These are phyloP conservation scores for Drosophila dunni DNA, from an alignment of 1,140 invertebrate genomes.

Conservation along the genomic window DNA sequence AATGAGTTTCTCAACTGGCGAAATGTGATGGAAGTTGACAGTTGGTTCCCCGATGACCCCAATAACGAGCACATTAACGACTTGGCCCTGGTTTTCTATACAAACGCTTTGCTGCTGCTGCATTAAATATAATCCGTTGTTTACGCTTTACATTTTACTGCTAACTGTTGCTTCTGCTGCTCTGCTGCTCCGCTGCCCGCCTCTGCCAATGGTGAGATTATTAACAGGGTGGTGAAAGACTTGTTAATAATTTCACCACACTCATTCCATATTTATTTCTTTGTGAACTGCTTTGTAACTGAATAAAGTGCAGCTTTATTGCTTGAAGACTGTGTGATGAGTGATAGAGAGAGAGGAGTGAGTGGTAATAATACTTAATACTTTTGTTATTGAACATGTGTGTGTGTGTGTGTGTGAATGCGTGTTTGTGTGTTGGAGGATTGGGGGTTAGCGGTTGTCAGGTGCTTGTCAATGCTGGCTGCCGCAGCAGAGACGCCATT, in stretches of 20 bases:
- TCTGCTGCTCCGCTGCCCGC: background rate
- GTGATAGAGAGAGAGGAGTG: constrained; percentile 18
- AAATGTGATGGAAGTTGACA: constrained; percentile 72
- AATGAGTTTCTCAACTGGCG: constrained; percentile 80
- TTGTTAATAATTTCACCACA: too few species aligned
- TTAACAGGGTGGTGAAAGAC: too few species aligned
- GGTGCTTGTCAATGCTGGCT: constrained; percentile 16
- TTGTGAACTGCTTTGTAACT: constrained; percentile 45
- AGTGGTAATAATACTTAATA: constrained; percentile 50
- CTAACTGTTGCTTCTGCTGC: constrained; percentile 39
- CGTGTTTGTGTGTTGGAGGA: background rate
- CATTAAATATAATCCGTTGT: constrained; percentile 40
- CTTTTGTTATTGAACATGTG: constrained; percentile 69
- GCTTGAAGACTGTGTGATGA: constrained; percentile 57
- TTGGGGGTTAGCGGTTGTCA: background rate
- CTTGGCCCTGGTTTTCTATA: constrained; percentile 68
- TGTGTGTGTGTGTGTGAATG: background rate
- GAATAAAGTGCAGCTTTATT: constrained; percentile 70
- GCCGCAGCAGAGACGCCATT: constrained; percentile 56
- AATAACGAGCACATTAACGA: constrained; percentile 64
- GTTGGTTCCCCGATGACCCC: constrained; percentile 52
- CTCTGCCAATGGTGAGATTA: too few species aligned
- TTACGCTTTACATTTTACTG: constrained; percentile 15
- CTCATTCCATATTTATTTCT: background rate
- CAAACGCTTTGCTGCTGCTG: constrained; percentile 69